Evolutionary conservation across 2,888 invertebrate species (phyloP).

Genomic region (Eudemis profundana): DNA sequence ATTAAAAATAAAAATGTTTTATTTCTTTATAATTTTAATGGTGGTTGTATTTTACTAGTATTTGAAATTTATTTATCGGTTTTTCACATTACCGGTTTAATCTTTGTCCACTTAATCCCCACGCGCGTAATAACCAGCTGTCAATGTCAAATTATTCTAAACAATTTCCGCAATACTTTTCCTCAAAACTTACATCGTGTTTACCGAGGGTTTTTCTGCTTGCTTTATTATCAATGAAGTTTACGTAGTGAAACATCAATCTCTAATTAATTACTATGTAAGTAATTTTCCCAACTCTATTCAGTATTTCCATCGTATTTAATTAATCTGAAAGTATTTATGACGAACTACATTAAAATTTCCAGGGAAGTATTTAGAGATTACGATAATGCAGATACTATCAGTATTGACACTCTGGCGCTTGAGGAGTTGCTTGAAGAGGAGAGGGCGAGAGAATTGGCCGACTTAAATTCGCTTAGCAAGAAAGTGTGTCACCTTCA

Average conservation of each 20-base stretch:
- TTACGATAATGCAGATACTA: constrained; percentile 67
- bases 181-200: constrained; percentile 31
- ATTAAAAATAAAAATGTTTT: neutral
- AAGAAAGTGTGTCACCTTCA: constrained; percentile 74
- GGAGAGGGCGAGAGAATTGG: constrained; percentile 69
- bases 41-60: neutral
- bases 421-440: constrained; percentile 69
- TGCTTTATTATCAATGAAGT: constrained; percentile 18
- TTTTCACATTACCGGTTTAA: neutral
- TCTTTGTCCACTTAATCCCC: neutral
- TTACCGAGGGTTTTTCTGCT: constrained; percentile 35
- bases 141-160: constrained; percentile 18
- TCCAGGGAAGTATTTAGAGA: constrained; percentile 67
- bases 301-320: neutral
- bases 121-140: constrained; percentile 9
- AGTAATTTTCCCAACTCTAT: neutral
- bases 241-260: neutral
- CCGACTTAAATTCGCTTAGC: constrained; percentile 66
- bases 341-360: constrained; percentile 33
- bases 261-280: constrained; percentile 13
- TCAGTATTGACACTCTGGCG: constrained; percentile 73
- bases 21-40: neutral
- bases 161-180: constrained; percentile 37
- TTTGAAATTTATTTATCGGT: neutral
- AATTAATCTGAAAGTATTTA: neutral